phyloP scores from a whole-genome alignment of 2,888 invertebrate species.

The Catonia carolina region DNA sequence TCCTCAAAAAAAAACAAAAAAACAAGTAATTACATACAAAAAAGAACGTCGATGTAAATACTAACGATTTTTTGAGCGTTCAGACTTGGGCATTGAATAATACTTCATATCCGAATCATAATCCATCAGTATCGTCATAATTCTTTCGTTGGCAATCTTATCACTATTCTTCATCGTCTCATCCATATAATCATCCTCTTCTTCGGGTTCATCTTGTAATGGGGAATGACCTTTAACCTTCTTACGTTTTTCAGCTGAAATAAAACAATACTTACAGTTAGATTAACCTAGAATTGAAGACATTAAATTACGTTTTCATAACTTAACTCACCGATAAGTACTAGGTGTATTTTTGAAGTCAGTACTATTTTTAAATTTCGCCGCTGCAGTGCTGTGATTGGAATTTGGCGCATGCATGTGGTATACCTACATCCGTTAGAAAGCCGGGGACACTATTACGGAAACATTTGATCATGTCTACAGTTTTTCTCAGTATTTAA shows the following conservation, averaged over 20 bases:
- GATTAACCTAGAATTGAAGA: background rate
- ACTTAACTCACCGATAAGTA: background rate
- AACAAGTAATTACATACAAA: too few species aligned
- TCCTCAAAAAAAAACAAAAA: too few species aligned
- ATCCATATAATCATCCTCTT: constrained; percentile 63
- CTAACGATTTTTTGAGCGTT: constrained; percentile 3
- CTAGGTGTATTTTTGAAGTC: too few species aligned
- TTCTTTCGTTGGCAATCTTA: constrained; percentile 64
- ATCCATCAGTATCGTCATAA: constrained; percentile 74
- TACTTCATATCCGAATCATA: constrained; percentile 71
- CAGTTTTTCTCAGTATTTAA: too few species aligned
- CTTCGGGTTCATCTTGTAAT: constrained; percentile 50
- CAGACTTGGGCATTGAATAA: constrained; percentile 49
- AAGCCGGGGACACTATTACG: too few species aligned
- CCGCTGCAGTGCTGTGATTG: too few species aligned
- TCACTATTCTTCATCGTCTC: constrained; percentile 68
- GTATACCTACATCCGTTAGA: too few species aligned
- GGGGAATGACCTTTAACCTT: constrained; percentile 51
- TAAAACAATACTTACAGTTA: background rate
- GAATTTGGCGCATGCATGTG: too few species aligned
- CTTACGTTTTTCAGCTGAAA: constrained; percentile 52
- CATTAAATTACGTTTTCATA: background rate
- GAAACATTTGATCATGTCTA: too few species aligned
- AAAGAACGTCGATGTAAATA: too few species aligned
- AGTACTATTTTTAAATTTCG: too few species aligned